Evolutionary conservation across 2,797 vertebrate species (phyloP).

Genomic region (Thunnus albacares): DNA sequence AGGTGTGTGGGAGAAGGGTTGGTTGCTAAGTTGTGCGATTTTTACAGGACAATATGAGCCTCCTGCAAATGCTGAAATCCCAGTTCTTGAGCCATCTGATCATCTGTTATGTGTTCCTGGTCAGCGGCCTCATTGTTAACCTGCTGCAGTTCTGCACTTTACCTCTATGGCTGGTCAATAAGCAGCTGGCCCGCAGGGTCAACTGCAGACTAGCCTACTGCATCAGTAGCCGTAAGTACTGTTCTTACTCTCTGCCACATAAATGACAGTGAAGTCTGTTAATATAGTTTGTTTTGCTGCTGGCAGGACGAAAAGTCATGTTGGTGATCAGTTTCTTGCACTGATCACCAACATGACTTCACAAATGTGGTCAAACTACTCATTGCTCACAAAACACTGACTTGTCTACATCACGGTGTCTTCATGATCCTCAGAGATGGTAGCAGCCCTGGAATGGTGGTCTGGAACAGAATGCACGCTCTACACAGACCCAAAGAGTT

Average conservation of each 20-base stretch:
- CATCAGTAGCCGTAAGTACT: constrained; percentile 93
- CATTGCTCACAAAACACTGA: background rate
- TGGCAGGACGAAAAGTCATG: background rate
- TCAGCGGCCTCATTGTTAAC: constrained; percentile 94
- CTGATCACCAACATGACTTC: background rate
- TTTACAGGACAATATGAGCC: constrained; percentile 87
- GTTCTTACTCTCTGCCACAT: background rate
- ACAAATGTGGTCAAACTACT: background rate
- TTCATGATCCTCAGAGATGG: constrained; percentile 89
- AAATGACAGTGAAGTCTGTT: background rate
- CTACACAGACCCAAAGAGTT: constrained; percentile 91
- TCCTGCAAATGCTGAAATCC: constrained; percentile 91
- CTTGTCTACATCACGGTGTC: background rate
- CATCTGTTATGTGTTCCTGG: constrained; percentile 95
- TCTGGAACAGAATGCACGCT: constrained; percentile 94
- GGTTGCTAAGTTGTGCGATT: background rate
- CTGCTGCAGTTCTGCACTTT: constrained; percentile 92
- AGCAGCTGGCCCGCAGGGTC: constrained; percentile 93
- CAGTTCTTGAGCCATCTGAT: constrained; percentile 94
- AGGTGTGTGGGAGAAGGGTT: background rate
- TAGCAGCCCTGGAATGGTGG: constrained; percentile 97
- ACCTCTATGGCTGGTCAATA: constrained; percentile 92
- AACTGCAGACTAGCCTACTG: constrained; percentile 95
- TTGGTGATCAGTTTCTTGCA: background rate
- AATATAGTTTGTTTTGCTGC: background rate